Evolutionary conservation across 2,113 vertebrate genomes (phyloP).

Genomic region (Myocastor coypus): DNA sequence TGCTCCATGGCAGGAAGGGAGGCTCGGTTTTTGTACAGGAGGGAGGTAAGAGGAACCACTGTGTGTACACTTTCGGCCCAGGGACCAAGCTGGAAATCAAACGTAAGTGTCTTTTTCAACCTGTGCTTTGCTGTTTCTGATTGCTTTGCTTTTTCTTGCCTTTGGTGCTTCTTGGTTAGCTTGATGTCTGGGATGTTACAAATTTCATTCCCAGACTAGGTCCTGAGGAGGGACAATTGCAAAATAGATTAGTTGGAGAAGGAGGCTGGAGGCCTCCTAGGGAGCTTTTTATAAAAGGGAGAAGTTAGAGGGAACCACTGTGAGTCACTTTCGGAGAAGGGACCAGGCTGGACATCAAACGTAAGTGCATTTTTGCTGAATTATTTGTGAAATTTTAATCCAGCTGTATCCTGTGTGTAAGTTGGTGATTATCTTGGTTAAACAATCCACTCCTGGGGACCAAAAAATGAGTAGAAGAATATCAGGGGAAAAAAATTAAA

Average conservation of each 20-base stretch:
- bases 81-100: slow-evolving; percentile 72
- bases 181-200: background rate
- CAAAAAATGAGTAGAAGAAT: background rate
- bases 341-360: slow-evolving; percentile 70
- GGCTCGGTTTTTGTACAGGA: slow-evolving; percentile 67
- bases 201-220: slow-evolving; percentile 20
- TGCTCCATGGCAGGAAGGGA: background rate
- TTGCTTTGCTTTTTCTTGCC: background rate
- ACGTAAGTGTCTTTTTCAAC: slow-evolving; percentile 66
- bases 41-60: slow-evolving; percentile 9
- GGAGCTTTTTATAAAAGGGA: slow-evolving; percentile 53
- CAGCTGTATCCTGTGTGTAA: background rate
- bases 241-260: background rate
- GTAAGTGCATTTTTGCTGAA: slow-evolving; percentile 72
- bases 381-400: background rate
- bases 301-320: background rate
- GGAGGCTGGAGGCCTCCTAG: accelerated
- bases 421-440: background rate
- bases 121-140: slow-evolving; percentile 11
- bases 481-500: background rate
- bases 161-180: slow-evolving; percentile 2
- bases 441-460: background rate
- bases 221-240: background rate
- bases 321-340: slow-evolving; percentile 54
- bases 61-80: slow-evolving; percentile 33